These are phyloP conservation scores for Acrocephalus arundinaceus DNA, from an alignment of 2,113 vertebrate genomes.

Conservation along the genomic window DNA sequence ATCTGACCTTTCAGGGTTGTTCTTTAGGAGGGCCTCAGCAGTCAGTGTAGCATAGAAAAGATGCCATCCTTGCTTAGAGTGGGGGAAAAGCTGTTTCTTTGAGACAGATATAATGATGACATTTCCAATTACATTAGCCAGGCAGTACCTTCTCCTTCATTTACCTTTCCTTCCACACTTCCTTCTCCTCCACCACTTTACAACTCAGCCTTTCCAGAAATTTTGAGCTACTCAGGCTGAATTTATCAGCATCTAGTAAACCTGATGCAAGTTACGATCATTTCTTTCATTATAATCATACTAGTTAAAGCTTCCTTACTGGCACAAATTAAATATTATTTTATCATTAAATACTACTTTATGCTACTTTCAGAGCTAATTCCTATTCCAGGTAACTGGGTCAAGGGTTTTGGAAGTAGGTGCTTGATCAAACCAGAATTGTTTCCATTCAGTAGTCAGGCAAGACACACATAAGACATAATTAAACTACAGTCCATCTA, in stretches of 20 bases:
- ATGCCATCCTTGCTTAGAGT: neutral
- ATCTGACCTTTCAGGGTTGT: neutral
- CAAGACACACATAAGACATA: neutral
- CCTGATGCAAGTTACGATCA: neutral
- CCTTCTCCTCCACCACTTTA: neutral
- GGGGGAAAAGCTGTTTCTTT: neutral
- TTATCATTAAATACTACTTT: neutral
- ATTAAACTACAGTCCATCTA: neutral
- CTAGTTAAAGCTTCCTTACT: neutral
- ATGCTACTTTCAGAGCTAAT: neutral
- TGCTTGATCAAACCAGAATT: rapidly evolving
- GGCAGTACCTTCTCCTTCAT: neutral
- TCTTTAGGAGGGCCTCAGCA: neutral
- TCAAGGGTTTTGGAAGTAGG: neutral
- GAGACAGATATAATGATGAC: neutral
- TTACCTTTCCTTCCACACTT: neutral
- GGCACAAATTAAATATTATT: neutral
- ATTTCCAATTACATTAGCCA: neutral
- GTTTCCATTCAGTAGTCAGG: neutral
- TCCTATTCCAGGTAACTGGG: neutral
- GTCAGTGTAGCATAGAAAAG: neutral
- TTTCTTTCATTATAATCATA: neutral
- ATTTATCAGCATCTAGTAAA: neutral
- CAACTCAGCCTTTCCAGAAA: neutral
- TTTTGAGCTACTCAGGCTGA: neutral